Conservation (phyloP, 2,797 vertebrate genomes). For the Brachymystax lenok region DNA sequence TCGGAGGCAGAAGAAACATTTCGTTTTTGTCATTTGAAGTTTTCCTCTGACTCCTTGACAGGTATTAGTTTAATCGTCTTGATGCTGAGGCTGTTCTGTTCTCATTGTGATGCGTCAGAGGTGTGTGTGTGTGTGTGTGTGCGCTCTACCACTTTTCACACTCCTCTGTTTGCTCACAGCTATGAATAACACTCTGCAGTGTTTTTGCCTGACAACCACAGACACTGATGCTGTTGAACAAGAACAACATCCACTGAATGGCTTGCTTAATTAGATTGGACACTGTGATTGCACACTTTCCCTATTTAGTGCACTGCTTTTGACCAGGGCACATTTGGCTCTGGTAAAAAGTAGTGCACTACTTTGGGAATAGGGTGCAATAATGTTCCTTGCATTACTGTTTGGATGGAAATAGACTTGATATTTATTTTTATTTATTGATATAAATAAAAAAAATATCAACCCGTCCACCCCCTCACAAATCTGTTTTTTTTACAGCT, state of each 20-base stretch:
- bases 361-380: too few relatives aligned
- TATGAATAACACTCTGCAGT: conserved; percentile 13
- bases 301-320: too few relatives aligned
- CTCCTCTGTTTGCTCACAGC: not conserved
- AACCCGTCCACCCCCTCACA: too few relatives aligned
- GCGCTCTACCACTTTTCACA: not conserved
- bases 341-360: too few relatives aligned
- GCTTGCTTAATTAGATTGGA: not conserved
- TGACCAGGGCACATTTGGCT: too few relatives aligned
- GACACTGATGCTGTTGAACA: conserved; percentile 21
- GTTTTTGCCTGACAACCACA: conserved; percentile 10
- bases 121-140: not conserved
- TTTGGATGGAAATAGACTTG: too few relatives aligned
- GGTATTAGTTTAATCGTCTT: not conserved
- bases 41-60: conserved; percentile 38
- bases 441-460: too few relatives aligned
- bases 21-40: conserved; percentile 35
- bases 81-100: not conserved
- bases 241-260: not conserved
- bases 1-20: conserved; percentile 7
- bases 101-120: conserved; percentile 6
- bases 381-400: too few relatives aligned
- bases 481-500: too few relatives aligned
- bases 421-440: too few relatives aligned
- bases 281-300: too few relatives aligned